A percentile compares a stretch with the other conserved stretches of the same genome.
Evolutionary conservation across 2,113 vertebrate species (phyloP).

Genomic region (Oncorhynchus kisutch): DNA sequence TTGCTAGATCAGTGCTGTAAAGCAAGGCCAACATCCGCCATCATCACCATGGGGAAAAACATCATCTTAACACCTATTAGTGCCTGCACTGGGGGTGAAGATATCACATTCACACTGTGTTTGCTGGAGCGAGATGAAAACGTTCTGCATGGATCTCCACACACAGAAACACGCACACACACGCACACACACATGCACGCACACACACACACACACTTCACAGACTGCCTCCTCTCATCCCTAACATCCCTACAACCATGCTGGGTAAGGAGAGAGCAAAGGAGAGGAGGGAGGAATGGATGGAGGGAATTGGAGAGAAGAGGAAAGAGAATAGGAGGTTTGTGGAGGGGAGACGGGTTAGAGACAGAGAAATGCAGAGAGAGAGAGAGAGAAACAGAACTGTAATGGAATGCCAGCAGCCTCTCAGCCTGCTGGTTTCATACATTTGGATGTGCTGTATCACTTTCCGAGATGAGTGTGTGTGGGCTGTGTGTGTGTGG

Average conservation of each 20-base stretch:
- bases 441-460: conserved; percentile 4
- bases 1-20: too few species aligned
- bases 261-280: background rate
- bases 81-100: too few species aligned
- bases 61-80: too few species aligned
- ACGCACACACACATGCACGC: too few species aligned
- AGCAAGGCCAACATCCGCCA: too few species aligned
- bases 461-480: background rate
- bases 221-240: too few species aligned
- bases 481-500: background rate
- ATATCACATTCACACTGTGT: too few species aligned
- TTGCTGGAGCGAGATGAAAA: too few species aligned
- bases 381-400: background rate
- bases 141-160: too few species aligned
- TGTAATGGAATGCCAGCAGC: background rate
- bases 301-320: background rate
- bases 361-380: background rate
- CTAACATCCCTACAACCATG: background rate
- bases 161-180: too few species aligned
- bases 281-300: background rate
- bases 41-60: too few species aligned
- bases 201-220: too few species aligned
- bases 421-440: background rate
- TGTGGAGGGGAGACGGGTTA: background rate
- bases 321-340: background rate